A percentile compares a stretch with the other conserved stretches of the same genome.
Evolutionary conservation across 30 jellyfish, hydroid and myxozoan genomes (phyloP).

Genomic region (Calvadosia cruxmelitensis): DNA sequence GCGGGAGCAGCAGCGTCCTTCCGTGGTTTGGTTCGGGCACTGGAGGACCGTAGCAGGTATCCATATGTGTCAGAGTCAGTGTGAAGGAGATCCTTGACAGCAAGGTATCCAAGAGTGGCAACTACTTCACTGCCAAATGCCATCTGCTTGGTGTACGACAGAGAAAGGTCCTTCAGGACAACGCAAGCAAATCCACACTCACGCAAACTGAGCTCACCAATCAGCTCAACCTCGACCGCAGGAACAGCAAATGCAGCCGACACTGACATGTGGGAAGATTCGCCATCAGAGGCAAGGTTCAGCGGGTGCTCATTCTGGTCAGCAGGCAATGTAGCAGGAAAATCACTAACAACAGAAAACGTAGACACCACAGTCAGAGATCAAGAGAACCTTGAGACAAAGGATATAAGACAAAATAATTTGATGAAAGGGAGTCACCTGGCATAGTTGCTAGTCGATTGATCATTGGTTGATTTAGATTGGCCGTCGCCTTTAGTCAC

Average conservation of each 20-base stretch:
- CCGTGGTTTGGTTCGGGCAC: not conserved
- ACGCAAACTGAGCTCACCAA: constrained; percentile 56
- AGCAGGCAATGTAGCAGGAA: too few relatives aligned
- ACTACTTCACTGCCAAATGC: constrained; percentile 27
- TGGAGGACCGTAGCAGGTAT: constrained; percentile 52
- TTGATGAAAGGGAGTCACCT: too few relatives aligned
- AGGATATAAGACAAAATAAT: too few relatives aligned
- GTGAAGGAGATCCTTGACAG: constrained; percentile 70
- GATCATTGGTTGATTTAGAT: too few relatives aligned
- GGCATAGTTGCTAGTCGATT: too few relatives aligned
- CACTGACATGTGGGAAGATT: too few relatives aligned
- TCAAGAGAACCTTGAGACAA: too few relatives aligned
- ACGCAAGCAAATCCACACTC: constrained; percentile 68
- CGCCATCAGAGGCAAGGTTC: too few relatives aligned
- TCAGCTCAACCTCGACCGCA: constrained; percentile 38
- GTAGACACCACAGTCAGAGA: too few relatives aligned
- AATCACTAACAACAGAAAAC: too few relatives aligned
- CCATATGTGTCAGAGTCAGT: constrained; percentile 48
- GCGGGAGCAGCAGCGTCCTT: not conserved
- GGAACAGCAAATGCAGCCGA: constrained; percentile 51
- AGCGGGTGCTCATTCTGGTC: too few relatives aligned
- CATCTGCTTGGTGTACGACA: constrained; percentile 28
- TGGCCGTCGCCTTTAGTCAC: too few relatives aligned
- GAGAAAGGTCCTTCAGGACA: constrained; percentile 39
- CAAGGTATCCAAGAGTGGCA: constrained; percentile 46